These are phyloP conservation scores for Catharus bicknelli DNA, from an alignment of 2,113 vertebrate species.

Conservation along the genomic window DNA sequence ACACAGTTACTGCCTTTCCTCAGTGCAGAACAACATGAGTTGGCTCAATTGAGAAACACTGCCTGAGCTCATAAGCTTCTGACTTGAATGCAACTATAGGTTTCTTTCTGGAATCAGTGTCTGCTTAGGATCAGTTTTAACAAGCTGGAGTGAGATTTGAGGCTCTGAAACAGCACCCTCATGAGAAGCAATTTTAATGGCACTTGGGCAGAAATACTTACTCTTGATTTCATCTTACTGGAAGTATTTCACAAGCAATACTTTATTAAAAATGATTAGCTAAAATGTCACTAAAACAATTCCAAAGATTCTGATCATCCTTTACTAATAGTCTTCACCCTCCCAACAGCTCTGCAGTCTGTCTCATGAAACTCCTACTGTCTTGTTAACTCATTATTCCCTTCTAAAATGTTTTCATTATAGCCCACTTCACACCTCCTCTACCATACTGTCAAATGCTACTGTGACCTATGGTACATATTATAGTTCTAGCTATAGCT, in stretches of 20 bases:
- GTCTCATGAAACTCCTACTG: constrained; percentile 29
- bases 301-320: background rate
- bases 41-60: background rate
- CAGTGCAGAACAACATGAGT: background rate
- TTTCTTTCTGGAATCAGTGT: background rate
- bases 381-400: constrained; percentile 31
- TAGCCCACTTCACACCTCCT: constrained; percentile 46
- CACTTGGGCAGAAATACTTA: background rate
- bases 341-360: background rate
- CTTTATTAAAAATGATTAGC: background rate
- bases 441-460: constrained; percentile 15
- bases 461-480: background rate
- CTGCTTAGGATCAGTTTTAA: background rate
- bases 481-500: background rate
- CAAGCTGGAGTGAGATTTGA: background rate
- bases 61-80: background rate
- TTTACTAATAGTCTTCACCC: background rate
- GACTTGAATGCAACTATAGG: background rate
- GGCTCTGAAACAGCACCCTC: background rate
- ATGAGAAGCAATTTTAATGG: background rate
- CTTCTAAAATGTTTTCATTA: background rate
- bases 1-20: background rate
- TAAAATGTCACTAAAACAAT: background rate
- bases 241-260: background rate
- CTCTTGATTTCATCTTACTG: background rate